phyloP scores from a whole-genome alignment of 2,113 vertebrate species.

The Scopus umbretta region DNA sequence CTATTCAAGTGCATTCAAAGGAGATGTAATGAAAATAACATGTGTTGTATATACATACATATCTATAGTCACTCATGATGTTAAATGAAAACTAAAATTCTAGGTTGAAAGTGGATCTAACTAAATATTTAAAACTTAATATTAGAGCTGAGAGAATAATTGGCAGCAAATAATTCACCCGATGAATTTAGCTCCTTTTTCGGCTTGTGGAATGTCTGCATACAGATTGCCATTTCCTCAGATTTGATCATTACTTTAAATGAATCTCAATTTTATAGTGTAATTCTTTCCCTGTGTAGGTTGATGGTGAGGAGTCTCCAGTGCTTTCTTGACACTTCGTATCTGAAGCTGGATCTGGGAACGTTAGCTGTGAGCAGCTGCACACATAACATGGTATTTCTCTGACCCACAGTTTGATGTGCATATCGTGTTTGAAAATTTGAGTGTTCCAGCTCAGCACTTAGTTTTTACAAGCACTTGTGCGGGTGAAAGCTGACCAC shows the following conservation, averaged over 20 bases:
- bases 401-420: neutral
- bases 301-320: neutral
- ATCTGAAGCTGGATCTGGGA: neutral
- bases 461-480: neutral
- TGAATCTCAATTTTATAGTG: neutral
- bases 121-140: slow-evolving; percentile 61
- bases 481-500: neutral
- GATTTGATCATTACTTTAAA: slow-evolving; percentile 45
- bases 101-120: slow-evolving; percentile 3
- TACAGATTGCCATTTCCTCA: slow-evolving; percentile 38
- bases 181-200: slow-evolving; percentile 4
- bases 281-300: neutral
- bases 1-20: neutral
- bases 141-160: slow-evolving; percentile 41
- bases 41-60: neutral
- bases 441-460: neutral
- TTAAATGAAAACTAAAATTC: slow-evolving; percentile 24
- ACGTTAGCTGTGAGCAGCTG: neutral
- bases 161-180: slow-evolving; percentile 47
- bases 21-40: neutral
- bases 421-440: neutral
- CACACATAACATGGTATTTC: neutral
- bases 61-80: neutral
- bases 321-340: neutral
- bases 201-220: slow-evolving; percentile 1